Evolutionary conservation across 2,113 vertebrate species (phyloP).

Genomic region (Choloepus hoffmanni): DNA sequence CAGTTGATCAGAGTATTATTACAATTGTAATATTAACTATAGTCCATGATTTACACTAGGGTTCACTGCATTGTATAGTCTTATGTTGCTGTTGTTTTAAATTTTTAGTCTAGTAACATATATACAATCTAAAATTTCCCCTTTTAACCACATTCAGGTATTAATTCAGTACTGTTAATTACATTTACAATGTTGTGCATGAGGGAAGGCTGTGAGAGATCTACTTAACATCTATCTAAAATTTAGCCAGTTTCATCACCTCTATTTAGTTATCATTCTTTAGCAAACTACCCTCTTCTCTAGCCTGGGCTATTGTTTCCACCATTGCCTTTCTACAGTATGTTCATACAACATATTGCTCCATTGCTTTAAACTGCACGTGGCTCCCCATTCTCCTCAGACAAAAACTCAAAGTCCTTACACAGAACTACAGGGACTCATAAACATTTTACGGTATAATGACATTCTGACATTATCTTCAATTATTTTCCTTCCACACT

Average conservation of each 20-base stretch:
- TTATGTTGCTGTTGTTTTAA: no score
- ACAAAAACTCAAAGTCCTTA: not conserved
- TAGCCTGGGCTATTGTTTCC: not conserved
- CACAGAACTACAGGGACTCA: not conserved
- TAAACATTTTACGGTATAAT: not conserved
- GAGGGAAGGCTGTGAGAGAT: not conserved
- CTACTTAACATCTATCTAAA: not conserved
- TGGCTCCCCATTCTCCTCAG: not conserved
- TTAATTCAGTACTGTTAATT: no score
- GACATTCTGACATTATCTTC: not conserved
- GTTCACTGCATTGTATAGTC: no score
- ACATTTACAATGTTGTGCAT: no score
- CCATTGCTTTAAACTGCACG: not conserved
- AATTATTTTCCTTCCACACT: not conserved
- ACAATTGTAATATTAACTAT: no score
- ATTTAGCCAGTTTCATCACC: not conserved
- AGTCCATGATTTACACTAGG: no score
- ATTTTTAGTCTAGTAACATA: no score
- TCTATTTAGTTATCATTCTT: not conserved
- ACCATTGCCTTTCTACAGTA: not conserved
- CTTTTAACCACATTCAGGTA: no score
- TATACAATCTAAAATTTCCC: no score
- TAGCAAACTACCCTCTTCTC: not conserved
- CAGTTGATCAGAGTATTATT: no score
- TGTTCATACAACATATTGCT: not conserved